Conservation (phyloP, 2,888 invertebrate genomes). For the Philonicus albiceps region DNA sequence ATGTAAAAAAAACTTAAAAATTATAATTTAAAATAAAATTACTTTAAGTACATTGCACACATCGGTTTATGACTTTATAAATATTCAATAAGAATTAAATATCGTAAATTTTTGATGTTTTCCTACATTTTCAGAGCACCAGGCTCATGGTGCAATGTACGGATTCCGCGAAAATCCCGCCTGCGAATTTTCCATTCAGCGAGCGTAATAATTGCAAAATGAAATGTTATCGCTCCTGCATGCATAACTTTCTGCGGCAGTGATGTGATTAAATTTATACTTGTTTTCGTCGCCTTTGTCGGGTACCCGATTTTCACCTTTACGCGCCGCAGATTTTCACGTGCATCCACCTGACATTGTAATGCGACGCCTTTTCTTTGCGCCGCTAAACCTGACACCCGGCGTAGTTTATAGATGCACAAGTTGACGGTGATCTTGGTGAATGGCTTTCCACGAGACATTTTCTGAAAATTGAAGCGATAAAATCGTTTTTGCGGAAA, state of each 20-base stretch:
- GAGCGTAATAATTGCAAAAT: not conserved
- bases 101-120: not conserved
- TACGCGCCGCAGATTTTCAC: conserved; percentile 1
- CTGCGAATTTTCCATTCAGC: not conserved
- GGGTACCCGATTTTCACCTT: not conserved
- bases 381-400: not conserved
- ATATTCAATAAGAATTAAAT: not conserved
- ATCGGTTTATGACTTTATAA: not conserved
- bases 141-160: not conserved
- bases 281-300: not conserved
- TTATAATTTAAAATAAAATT: not conserved
- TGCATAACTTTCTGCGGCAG: not conserved
- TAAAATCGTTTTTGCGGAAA: not conserved
- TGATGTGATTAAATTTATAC: conserved; percentile 3
- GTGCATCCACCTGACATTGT: not conserved
- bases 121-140: not conserved
- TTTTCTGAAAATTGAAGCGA: not conserved
- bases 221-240: not conserved
- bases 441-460: not conserved
- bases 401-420: not conserved
- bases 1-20: not conserved
- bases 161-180: not conserved
- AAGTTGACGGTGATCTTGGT: not conserved
- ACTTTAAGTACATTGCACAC: not conserved
- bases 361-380: not conserved